Conservation (phyloP, 2,113 vertebrate genomes). For the Equus quagga region DNA sequence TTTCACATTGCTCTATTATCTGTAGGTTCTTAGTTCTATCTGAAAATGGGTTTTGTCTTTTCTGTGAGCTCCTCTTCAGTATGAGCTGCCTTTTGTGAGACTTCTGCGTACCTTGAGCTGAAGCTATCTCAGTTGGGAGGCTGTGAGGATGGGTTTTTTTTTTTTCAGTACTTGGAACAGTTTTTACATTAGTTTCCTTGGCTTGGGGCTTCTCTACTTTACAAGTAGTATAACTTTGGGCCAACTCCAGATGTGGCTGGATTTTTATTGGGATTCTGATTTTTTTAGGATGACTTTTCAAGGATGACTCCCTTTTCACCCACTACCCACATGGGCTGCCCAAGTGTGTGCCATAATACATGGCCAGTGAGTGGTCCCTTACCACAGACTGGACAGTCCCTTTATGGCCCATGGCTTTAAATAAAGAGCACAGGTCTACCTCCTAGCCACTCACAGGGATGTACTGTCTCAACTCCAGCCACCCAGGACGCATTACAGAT, state of each 20-base stretch:
- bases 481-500: not conserved
- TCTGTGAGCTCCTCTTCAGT: not conserved
- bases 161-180: not conserved
- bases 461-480: not conserved
- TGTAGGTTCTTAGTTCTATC: constrained; percentile 1
- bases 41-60: not conserved
- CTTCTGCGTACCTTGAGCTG: not conserved
- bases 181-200: not conserved
- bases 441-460: not conserved
- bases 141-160: not conserved
- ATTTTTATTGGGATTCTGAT: not conserved
- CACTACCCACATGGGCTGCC: not conserved
- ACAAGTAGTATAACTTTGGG: not conserved
- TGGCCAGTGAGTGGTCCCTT: not conserved
- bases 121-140: not conserved
- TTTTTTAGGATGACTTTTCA: constrained; percentile 26
- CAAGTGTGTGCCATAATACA: not conserved
- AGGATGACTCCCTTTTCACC: not conserved
- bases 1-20: not conserved
- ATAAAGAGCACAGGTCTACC: not conserved
- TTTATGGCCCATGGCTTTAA: not conserved
- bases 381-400: not conserved
- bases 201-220: not conserved
- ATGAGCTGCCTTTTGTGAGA: constrained; percentile 2
- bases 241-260: not conserved